These are phyloP conservation scores for Cinclus mexicanus DNA, from an alignment of 2,113 vertebrate genomes.

Conservation along the genomic window DNA sequence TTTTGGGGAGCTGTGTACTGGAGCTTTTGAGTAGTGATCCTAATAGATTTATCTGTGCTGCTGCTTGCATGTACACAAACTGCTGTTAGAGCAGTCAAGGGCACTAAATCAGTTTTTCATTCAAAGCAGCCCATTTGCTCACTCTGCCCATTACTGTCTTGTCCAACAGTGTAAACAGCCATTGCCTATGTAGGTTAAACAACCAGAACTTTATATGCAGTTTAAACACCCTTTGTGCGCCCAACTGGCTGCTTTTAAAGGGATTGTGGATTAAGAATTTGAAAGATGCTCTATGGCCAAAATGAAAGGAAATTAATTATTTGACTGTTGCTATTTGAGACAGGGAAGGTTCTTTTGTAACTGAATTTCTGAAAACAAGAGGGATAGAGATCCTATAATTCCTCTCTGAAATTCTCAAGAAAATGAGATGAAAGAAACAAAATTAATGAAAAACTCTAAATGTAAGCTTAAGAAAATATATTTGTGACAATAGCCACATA, in stretches of 20 bases:
- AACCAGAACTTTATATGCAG: neutral
- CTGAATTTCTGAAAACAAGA: conserved; percentile 38
- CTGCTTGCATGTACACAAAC: conserved; percentile 5
- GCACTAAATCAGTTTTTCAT: conserved; percentile 53
- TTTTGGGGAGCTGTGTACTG: neutral
- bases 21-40: neutral
- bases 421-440: neutral
- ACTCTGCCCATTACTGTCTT: neutral
- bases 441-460: neutral
- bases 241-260: neutral
- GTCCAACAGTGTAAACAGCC: neutral
- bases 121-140: conserved; percentile 16
- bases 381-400: neutral
- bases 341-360: conserved; percentile 47
- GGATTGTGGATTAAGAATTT: neutral
- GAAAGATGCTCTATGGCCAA: neutral
- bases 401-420: neutral
- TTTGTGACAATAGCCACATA: neutral
- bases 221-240: neutral
- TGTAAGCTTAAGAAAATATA: neutral
- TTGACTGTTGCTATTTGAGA: conserved; percentile 32
- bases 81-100: conserved; percentile 26
- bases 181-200: neutral
- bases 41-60: conserved; percentile 53
- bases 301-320: conserved; percentile 26